These are phyloP conservation scores for Odobenus rosmarus DNA, from an alignment of 2,113 vertebrate genomes.

Conservation along the genomic window DNA sequence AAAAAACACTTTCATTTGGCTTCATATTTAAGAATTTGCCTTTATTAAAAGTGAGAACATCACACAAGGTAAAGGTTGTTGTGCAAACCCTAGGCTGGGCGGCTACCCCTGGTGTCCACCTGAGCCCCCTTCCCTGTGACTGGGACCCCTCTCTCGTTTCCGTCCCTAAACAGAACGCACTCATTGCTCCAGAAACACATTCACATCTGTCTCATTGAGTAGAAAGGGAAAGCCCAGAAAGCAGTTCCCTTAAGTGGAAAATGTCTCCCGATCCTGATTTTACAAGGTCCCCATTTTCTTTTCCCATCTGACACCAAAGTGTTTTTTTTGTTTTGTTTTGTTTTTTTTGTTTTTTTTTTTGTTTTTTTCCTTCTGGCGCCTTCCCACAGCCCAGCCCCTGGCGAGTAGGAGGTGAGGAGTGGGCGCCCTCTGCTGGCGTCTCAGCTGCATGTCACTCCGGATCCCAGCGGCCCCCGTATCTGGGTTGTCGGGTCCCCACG, in stretches of 20 bases:
- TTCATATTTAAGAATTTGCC: background rate
- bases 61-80: rapidly evolving
- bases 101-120: rapidly evolving
- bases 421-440: conserved; percentile 73
- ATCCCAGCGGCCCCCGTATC: background rate
- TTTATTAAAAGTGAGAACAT: background rate
- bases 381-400: background rate
- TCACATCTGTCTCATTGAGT: rapidly evolving
- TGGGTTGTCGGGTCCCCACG: conserved; percentile 51
- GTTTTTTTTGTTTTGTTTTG: background rate
- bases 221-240: background rate
- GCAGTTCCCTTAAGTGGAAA: background rate
- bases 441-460: background rate
- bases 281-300: conserved; percentile 20
- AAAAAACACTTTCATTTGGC: background rate
- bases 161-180: background rate
- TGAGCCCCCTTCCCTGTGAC: background rate
- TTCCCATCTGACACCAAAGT: background rate
- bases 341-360: too few relatives aligned
- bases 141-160: background rate
- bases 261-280: background rate
- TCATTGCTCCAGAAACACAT: rapidly evolving
- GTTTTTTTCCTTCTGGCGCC: background rate
- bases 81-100: background rate
- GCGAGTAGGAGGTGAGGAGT: background rate